These are phyloP conservation scores for Diachrysia chrysitis DNA, from an alignment of 2,888 invertebrate species.

Conservation along the genomic window DNA sequence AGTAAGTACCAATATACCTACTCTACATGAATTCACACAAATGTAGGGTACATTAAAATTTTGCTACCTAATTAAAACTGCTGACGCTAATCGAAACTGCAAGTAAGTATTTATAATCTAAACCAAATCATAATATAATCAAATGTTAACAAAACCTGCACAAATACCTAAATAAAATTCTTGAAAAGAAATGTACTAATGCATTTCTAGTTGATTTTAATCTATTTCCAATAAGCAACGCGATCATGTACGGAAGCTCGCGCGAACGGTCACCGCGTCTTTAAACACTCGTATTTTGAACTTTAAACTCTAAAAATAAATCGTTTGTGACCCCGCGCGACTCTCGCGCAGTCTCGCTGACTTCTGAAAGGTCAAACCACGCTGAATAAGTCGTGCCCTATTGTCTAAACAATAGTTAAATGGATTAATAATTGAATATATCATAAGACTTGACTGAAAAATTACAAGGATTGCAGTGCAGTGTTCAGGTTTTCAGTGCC, in stretches of 20 bases:
- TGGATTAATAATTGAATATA: conserved; percentile 54
- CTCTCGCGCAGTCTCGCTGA: conserved; percentile 84
- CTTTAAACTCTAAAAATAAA: conserved; percentile 90
- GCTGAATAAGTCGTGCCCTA: conserved; percentile 74
- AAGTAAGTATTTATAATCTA: background rate
- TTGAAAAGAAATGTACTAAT: background rate
- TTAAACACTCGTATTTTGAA: conserved; percentile 87
- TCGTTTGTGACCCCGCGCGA: conserved; percentile 86
- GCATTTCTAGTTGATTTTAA: conserved; percentile 30
- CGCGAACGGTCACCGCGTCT: conserved; percentile 65
- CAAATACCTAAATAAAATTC: background rate
- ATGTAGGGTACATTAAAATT: no score
- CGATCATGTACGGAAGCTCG: conserved; percentile 68
- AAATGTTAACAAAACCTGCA: no score
- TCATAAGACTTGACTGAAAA: conserved; percentile 17
- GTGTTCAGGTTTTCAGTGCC: conserved; percentile 26
- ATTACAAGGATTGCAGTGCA: conserved; percentile 24
- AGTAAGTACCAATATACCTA: no score
- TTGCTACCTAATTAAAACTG: no score
- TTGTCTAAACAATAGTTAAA: conserved; percentile 68
- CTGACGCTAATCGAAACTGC: no score
- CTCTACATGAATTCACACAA: no score
- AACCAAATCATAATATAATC: no score
- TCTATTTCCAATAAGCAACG: conserved; percentile 54
- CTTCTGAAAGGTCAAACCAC: conserved; percentile 87